phyloP scores from a whole-genome alignment of 2,113 vertebrate genomes.

The Daphoenositta chrysoptera region DNA sequence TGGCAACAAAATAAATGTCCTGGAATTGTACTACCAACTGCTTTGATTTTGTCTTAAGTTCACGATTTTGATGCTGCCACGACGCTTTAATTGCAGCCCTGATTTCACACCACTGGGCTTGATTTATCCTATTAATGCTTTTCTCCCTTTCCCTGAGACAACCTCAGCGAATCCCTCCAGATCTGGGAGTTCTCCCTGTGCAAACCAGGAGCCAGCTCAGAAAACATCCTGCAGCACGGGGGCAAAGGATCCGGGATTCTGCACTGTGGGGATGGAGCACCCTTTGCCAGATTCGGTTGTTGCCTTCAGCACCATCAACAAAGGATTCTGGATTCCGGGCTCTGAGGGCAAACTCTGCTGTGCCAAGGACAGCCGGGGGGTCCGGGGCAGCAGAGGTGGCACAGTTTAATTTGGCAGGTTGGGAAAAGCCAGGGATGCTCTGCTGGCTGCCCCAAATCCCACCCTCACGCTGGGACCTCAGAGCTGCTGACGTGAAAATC shows the following conservation, averaged over 20 bases:
- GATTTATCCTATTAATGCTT: neutral
- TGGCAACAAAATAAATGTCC: constrained; percentile 52
- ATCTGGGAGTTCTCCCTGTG: neutral
- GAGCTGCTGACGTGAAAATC: neutral
- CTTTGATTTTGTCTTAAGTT: constrained; percentile 29
- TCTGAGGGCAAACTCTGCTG: neutral
- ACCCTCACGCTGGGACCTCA: neutral
- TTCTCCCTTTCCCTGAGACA: neutral
- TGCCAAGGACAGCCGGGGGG: neutral
- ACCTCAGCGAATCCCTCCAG: neutral
- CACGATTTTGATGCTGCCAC: neutral
- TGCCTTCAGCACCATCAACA: neutral
- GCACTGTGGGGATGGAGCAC: accelerated
- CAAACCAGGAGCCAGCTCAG: neutral
- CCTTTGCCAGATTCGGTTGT: neutral
- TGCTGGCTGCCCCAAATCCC: neutral
- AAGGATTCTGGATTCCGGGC: neutral
- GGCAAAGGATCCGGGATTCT: neutral
- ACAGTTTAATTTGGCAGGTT: neutral
- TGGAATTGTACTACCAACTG: constrained; percentile 46
- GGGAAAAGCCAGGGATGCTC: neutral
- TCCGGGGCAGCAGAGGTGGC: neutral
- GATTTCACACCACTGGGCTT: neutral
- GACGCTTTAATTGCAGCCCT: neutral
- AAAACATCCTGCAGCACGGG: neutral